Base-by-base conservation (phyloP, 1,140 invertebrate species). In the Hylyphantes graminicola region DNA sequence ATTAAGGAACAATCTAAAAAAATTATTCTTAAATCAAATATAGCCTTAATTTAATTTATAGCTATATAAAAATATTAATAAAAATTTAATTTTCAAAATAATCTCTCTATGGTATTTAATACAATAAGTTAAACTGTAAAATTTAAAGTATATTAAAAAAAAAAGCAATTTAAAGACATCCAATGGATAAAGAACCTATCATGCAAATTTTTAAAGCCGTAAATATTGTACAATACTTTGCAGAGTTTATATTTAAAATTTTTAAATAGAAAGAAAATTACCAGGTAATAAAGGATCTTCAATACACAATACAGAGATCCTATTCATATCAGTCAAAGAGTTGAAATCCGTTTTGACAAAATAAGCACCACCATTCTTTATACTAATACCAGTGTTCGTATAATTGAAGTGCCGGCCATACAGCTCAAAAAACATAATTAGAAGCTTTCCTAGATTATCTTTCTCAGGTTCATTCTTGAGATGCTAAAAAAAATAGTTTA, bases 381-480 rank as follows among this genome's bases (percentile, higher is more conserved):
- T 94, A 70, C 96, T 91, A 88, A 99, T 99, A 74, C 95, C 98
- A 87, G 96, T 97, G 88, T 96, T 96, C 86, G 97, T 93, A 89
- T 99, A 97, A 90, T 99, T 99, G 90, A 99, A 99, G 89, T 97
- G 95, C 82, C 95, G 92, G 35, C 98, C 98, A 90, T 99, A 99
- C 51, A 99, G 91, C 91, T 99, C 97, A 89, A 99, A 96, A 92
- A 99, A 99, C 92, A 99, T 97, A 83, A 99, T 95, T 82, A 99
- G 92, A 85, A 99, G 91, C 77, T 98, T 95, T 83, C 97, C 98
- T 54, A 99, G 91, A 92, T 99, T 65, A 92, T 74, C 57, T 13
- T 19, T 21, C 61, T 82, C 68, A 15, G 54, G 50, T 12, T 72
- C 50, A 63, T 61, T 17, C 67, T 75, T 75, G 0, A 74, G 19